These are phyloP conservation scores for Spilarctia lutea DNA, from an alignment of 2,888 invertebrate genomes.

Conservation along the genomic window DNA sequence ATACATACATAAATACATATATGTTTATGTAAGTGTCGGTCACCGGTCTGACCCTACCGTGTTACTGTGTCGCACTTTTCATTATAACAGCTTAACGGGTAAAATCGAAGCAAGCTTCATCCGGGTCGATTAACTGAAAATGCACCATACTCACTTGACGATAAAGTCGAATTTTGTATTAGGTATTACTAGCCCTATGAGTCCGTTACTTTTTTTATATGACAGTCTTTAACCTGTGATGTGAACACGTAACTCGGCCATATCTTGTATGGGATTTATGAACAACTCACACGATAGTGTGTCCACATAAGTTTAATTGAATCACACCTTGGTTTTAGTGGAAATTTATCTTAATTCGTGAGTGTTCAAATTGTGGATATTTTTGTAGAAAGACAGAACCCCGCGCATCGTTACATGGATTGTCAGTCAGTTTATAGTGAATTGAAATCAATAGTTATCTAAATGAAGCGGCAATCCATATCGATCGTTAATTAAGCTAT, in stretches of 20 bases:
- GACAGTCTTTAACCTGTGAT: conserved; percentile 26
- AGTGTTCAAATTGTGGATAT: not conserved
- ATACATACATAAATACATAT: not conserved
- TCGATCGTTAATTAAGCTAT: no score
- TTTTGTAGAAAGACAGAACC: not conserved
- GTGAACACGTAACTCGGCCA: conserved; percentile 34
- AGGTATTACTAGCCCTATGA: conserved; percentile 20
- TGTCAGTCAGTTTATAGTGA: not conserved
- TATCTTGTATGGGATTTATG: conserved; percentile 39
- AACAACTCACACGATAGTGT: conserved; percentile 31
- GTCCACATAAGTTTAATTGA: conserved; percentile 21
- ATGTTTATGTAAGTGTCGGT: conserved; percentile 25
- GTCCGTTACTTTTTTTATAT: conserved; percentile 34
- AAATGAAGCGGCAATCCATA: not conserved
- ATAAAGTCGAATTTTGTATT: conserved; percentile 18
- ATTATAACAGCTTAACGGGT: conserved; percentile 32
- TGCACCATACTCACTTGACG: not conserved
- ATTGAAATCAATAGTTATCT: no score
- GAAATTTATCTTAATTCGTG: not conserved
- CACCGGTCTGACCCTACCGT: conserved; percentile 23
- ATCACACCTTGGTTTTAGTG: not conserved
- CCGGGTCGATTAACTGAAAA: conserved; percentile 21
- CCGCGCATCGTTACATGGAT: not conserved
- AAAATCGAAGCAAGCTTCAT: conserved; percentile 15
- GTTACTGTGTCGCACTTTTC: conserved; percentile 9